Evolutionary conservation across 2,797 vertebrate species (phyloP).

Genomic region (Propithecus perrieri): DNA sequence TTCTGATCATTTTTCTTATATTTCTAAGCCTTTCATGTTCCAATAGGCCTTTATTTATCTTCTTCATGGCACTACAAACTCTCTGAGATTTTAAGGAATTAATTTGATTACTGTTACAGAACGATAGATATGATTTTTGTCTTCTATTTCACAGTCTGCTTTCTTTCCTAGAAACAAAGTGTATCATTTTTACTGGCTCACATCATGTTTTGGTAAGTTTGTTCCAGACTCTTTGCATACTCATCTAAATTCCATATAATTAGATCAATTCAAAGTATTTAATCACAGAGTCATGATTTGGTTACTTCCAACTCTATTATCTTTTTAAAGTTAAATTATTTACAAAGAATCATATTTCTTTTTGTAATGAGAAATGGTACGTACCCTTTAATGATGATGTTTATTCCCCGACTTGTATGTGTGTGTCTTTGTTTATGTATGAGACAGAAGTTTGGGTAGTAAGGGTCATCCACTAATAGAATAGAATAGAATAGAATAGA

Average conservation of each 20-base stretch:
- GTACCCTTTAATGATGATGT: neutral
- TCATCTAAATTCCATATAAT: neutral
- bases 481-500: no score
- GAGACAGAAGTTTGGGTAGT: neutral
- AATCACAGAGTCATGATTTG: neutral
- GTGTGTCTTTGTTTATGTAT: neutral
- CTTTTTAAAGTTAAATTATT: neutral
- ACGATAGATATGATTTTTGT: neutral
- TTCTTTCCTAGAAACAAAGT: neutral
- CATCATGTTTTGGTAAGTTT: neutral
- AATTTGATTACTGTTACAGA: conserved; percentile 31
- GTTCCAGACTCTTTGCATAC: neutral
- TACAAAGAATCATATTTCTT: neutral
- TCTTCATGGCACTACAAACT: neutral
- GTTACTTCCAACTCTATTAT: neutral
- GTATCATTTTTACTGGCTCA: neutral
- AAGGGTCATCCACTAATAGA: neutral
- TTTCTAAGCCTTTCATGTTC: conserved; percentile 20
- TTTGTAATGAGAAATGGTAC: neutral
- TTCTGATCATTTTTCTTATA: conserved; percentile 31
- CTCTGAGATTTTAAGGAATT: conserved; percentile 33
- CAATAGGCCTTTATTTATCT: conserved; percentile 36
- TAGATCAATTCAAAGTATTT: neutral
- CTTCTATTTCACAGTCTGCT: neutral
- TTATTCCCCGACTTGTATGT: neutral